Evolutionary conservation across 2,797 vertebrate genomes (phyloP), one percentile per base, ranked within the genome.

Genomic region (Labeo calbasu): DNA sequence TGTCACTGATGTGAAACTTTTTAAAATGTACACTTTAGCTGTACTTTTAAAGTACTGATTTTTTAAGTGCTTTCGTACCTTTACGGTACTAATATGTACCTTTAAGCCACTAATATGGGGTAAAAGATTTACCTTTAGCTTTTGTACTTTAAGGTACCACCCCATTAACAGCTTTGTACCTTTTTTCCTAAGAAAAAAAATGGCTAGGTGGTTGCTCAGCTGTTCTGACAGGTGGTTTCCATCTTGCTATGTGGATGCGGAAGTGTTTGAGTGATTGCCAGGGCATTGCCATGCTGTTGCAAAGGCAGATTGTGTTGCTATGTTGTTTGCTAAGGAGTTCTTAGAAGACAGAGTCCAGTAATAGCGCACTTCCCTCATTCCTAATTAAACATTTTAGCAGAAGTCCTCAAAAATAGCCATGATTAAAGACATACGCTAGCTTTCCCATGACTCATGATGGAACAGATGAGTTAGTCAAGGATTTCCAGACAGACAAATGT

Each of bases 351-450:
- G 21, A 17, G 55, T 43, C 21, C 72, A 76, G 28, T 43, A 57
- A 77, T 61, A 63, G 40, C 14, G 57, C 28, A 28, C n/a, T 48
- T 78, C 40, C 15, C 43, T 65, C 46, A 10, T 9, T 55, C 21
- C 10, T 8, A 57, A 66, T 75, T 53, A 65, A 51, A 32, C 25
- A 82, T 61, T 82, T 76, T 36, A 76, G 7, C 55, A 73, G 25
- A 32, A 40, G 17, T 23, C 51, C 70, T 53, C 70, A 65, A 66
- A 75, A 75, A 48, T 36, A 32, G n/a, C 66, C 43, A 65, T 23
- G 43, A 72, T 68, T n/a, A 15, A 79, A 79, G 50, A 51, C 25
- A 11, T 43, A 43, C 0, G 2, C 48, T 32, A 14, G 25, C 9
- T 82, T 21, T 82, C 23, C 40, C 36, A 59, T 46, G 55, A 69